Evolutionary conservation across 2,797 vertebrate genomes (phyloP).

Genomic region (Eleutherodactylus coqui): DNA sequence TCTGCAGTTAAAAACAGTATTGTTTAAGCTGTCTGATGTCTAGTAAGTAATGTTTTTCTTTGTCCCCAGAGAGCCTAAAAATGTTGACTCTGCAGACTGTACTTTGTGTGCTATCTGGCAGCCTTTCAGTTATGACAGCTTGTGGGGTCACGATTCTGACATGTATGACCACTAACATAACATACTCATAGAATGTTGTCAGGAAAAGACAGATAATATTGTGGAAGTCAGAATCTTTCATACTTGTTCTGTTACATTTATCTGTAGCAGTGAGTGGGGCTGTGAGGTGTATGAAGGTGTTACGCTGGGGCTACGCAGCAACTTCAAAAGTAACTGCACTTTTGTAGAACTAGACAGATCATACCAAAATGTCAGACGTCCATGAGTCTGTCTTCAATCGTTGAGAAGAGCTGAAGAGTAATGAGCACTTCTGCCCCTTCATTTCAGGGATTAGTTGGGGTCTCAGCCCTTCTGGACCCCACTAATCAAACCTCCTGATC

Average conservation of each 20-base stretch:
- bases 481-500: too few relatives aligned
- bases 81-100: slow-evolving; percentile 10
- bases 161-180: not conserved
- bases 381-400: too few relatives aligned
- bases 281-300: not conserved
- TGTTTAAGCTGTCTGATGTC: not conserved
- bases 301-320: not conserved
- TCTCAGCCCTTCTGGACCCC: too few relatives aligned
- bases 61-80: not conserved
- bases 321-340: too few relatives aligned
- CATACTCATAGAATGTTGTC: not conserved
- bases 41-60: not conserved
- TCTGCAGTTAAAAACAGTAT: not conserved
- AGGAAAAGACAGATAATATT: not conserved
- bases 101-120: slow-evolving; percentile 17
- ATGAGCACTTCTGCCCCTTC: too few relatives aligned
- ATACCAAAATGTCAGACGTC: too few relatives aligned
- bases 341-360: too few relatives aligned
- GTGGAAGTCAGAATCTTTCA: not conserved
- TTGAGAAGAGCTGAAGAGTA: too few relatives aligned
- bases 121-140: slow-evolving; percentile 9
- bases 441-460: too few relatives aligned
- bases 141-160: slow-evolving; percentile 4
- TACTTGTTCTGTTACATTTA: not conserved
- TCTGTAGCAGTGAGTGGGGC: not conserved